phyloP scores from a whole-genome alignment of 1,140 invertebrate species.

The Calosoma granatense region DNA sequence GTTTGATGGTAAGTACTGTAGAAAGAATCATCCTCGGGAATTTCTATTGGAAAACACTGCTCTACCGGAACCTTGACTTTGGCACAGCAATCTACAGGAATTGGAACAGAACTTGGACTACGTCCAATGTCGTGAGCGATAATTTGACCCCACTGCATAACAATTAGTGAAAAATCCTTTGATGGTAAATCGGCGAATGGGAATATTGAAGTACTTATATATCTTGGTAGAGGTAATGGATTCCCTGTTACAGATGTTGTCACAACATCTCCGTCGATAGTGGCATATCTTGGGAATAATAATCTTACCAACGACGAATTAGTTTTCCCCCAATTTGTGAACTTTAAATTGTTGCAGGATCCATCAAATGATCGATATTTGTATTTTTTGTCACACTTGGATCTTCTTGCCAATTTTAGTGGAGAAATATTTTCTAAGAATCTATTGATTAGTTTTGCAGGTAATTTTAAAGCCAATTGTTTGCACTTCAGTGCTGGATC shows the following conservation, averaged over 20 bases:
- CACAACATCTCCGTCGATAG: no score
- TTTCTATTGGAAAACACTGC: slow-evolving; percentile 55
- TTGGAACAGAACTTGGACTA: neutral
- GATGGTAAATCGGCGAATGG: neutral
- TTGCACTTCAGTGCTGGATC: no score
- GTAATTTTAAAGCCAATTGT: no score
- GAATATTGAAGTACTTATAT: neutral
- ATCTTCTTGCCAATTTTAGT: no score
- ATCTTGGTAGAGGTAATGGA: neutral
- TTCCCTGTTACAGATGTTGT: no score
- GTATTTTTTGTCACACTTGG: no score
- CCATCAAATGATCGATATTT: slow-evolving; percentile 53
- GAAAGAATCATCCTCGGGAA: slow-evolving; percentile 52
- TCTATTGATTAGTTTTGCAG: no score
- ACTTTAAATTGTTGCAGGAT: slow-evolving; percentile 49
- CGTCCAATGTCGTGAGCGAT: slow-evolving; percentile 44
- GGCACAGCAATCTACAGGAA: slow-evolving; percentile 37
- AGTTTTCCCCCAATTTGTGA: slow-evolving; percentile 48
- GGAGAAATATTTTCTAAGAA: no score
- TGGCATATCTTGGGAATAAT: slow-evolving; percentile 41
- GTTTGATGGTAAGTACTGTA: slow-evolving; percentile 32
- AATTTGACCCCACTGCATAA: slow-evolving; percentile 50
- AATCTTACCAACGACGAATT: slow-evolving; percentile 43
- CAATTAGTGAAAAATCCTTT: slow-evolving; percentile 16
- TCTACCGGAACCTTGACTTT: slow-evolving; percentile 39